These are phyloP conservation scores for Leptothorax acervorum DNA, from an alignment of 2,888 invertebrate species.

Conservation along the genomic window DNA sequence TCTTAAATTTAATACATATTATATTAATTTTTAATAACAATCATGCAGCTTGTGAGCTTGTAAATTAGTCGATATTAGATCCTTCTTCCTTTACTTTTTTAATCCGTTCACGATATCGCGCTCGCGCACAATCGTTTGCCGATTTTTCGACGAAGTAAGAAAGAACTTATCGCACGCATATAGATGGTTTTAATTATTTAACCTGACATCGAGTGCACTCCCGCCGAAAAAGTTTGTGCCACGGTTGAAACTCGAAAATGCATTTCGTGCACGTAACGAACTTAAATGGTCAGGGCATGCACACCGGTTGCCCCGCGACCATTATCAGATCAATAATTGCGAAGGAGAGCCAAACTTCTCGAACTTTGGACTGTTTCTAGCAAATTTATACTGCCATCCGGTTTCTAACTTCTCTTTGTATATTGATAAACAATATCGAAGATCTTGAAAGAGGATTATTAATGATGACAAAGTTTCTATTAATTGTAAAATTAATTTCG, in stretches of 20 bases:
- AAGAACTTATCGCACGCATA: constrained; percentile 21
- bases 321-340: constrained; percentile 72
- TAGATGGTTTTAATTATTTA: constrained; percentile 68
- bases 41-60: neutral
- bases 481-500: neutral
- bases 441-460: neutral
- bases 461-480: neutral
- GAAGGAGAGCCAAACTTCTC: constrained; percentile 64
- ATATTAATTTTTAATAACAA: neutral
- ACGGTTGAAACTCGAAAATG: constrained; percentile 65
- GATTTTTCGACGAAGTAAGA: constrained; percentile 12
- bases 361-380: constrained; percentile 59
- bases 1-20: neutral
- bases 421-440: constrained; percentile 62
- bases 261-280: constrained; percentile 72
- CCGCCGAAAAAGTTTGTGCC: constrained; percentile 60
- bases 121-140: neutral
- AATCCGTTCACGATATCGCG: neutral
- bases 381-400: constrained; percentile 62
- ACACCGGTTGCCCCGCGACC: constrained; percentile 59
- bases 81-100: neutral
- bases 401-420: constrained; percentile 68
- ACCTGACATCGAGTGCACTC: constrained; percentile 60
- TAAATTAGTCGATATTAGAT: neutral
- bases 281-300: constrained; percentile 66